Percentiles rank a stretch among this genome's conserved stretches.
phyloP scores from a whole-genome alignment of 2,888 invertebrate genomes.

The Monoplex corrugatus region DNA sequence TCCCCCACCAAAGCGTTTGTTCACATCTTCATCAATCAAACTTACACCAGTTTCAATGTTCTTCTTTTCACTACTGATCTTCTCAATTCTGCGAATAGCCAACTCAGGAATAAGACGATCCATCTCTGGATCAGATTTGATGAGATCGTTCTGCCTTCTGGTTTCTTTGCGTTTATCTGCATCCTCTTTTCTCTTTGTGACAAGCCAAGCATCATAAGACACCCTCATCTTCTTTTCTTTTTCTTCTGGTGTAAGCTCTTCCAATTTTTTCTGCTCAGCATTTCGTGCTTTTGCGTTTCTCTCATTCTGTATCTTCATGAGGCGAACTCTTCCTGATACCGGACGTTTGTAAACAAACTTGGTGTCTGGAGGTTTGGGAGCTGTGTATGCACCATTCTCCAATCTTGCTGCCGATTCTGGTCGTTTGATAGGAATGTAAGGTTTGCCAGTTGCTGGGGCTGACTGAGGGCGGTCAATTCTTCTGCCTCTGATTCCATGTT shows the following conservation, averaged over 20 bases:
- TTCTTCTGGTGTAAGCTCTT: conserved; percentile 53
- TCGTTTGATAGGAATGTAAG: conserved; percentile 11
- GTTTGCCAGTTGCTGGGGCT: conserved; percentile 23
- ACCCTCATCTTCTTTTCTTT: conserved; percentile 64
- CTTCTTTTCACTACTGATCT: conserved; percentile 66
- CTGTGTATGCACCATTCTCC: not conserved
- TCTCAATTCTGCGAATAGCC: conserved; percentile 69
- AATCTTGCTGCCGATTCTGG: conserved; percentile 18
- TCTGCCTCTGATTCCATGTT: conserved; percentile 1
- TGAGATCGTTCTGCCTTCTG: conserved; percentile 63
- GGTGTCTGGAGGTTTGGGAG: conserved; percentile 61
- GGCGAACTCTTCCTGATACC: conserved; percentile 69
- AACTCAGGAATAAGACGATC: conserved; percentile 70
- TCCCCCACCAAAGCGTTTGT: conserved; percentile 69
- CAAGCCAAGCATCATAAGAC: conserved; percentile 75
- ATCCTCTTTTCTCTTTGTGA: conserved; percentile 69
- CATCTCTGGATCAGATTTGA: conserved; percentile 74
- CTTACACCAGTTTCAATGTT: conserved; percentile 68
- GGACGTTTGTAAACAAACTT: conserved; percentile 76
- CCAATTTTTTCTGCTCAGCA: conserved; percentile 54
- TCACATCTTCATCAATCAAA: conserved; percentile 62
- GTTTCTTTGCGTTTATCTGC: conserved; percentile 63
- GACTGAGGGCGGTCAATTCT: conserved; percentile 39
- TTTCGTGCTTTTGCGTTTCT: conserved; percentile 55
- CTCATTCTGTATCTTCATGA: conserved; percentile 59